A percentile compares a stretch with the other conserved stretches of the same genome.
phyloP scores from a whole-genome alignment of 2,888 invertebrate genomes.

The Ochropacha duplaris region DNA sequence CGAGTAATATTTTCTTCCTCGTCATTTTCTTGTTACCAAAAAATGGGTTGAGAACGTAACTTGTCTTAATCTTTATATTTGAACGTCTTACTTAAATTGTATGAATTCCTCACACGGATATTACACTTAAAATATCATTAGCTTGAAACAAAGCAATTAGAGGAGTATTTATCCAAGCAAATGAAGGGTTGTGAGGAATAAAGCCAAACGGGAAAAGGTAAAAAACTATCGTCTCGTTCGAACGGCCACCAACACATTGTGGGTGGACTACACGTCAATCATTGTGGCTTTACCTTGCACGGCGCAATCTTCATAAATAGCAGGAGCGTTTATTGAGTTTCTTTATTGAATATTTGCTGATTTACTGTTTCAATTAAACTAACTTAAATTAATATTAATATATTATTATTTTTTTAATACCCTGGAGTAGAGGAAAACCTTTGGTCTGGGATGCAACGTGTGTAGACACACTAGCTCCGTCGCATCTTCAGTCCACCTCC shows the following conservation, averaged over 20 bases:
- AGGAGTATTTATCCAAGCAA: conserved; percentile 49
- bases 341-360: conserved; percentile 23
- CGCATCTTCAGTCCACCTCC: no score
- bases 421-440: no score
- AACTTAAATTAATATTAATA: no score
- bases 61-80: neutral
- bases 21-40: no score
- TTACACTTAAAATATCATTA: neutral
- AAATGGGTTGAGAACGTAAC: neutral
- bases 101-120: neutral
- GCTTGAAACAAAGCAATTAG: conserved; percentile 44
- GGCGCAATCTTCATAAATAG: conserved; percentile 49
- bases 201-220: conserved; percentile 33
- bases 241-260: conserved; percentile 61
- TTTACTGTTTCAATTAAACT: conserved; percentile 23
- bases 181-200: conserved; percentile 55
- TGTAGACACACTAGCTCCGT: no score
- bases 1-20: no score
- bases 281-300: conserved; percentile 35
- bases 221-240: conserved; percentile 45
- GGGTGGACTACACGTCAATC: conserved; percentile 69
- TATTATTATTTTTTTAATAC: no score
- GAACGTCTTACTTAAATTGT: neutral
- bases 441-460: no score
- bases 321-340: conserved; percentile 20